A percentile compares a stretch with the other conserved stretches of the same genome.
phyloP scores from a whole-genome alignment of 2,888 invertebrate species.

The Protodeltote pygarga region DNA sequence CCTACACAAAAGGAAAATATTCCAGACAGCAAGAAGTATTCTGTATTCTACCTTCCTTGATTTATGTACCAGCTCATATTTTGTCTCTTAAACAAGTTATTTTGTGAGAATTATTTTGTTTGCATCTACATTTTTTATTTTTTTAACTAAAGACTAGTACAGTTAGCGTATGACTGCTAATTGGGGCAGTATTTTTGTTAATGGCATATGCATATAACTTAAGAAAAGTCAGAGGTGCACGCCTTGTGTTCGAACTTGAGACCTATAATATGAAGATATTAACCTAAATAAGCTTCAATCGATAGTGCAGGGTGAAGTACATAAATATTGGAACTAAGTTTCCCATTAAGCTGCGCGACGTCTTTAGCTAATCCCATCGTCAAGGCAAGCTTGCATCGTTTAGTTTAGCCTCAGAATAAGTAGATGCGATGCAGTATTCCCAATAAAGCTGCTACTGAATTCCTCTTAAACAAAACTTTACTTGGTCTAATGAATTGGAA shows the following conservation, averaged over 20 bases:
- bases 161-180: too few relatives aligned
- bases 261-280: too few relatives aligned
- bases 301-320: conserved; percentile 33
- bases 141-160: conserved; percentile 13
- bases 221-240: too few relatives aligned
- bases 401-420: conserved; percentile 27
- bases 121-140: conserved; percentile 4
- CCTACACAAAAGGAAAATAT: conserved; percentile 64
- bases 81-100: conserved; percentile 42
- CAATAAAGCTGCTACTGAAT: too few relatives aligned
- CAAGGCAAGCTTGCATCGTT: conserved; percentile 47
- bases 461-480: too few relatives aligned
- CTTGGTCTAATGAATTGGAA: too few relatives aligned
- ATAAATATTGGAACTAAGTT: conserved; percentile 44
- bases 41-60: conserved; percentile 51
- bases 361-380: conserved; percentile 53
- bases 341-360: conserved; percentile 53
- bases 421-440: too few relatives aligned
- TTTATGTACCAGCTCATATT: conserved; percentile 52
- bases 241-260: too few relatives aligned
- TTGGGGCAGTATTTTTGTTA: too few relatives aligned
- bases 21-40: conserved; percentile 53
- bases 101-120: conserved; percentile 19
- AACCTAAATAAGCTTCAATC: too few relatives aligned
- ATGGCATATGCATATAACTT: too few relatives aligned